Evolutionary conservation across 2,113 vertebrate genomes (phyloP).

Genomic region (Gavialis gangeticus): DNA sequence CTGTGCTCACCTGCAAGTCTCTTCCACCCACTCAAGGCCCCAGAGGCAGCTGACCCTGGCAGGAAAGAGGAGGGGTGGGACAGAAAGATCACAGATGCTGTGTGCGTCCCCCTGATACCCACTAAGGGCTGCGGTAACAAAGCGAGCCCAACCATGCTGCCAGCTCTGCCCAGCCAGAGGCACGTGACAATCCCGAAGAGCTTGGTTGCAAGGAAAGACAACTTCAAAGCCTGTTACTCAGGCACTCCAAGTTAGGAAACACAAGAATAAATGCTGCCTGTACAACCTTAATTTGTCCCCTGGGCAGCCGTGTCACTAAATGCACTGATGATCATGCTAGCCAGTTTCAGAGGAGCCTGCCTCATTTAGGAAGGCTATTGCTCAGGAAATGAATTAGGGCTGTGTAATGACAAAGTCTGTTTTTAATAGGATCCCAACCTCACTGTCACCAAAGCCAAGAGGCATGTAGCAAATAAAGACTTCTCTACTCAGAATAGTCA

Average conservation of each 20-base stretch:
- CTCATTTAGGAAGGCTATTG: neutral
- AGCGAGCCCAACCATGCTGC: neutral
- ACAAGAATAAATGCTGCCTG: neutral
- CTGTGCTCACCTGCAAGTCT: neutral
- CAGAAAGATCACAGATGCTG: neutral
- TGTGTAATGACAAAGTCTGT: neutral
- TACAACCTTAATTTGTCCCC: accelerated
- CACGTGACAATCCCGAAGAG: neutral
- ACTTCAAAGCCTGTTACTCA: neutral
- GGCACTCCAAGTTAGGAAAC: accelerated
- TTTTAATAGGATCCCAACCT: too few relatives aligned
- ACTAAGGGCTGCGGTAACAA: accelerated
- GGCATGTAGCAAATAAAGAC: accelerated
- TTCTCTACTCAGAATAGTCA: neutral
- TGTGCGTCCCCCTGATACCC: neutral
- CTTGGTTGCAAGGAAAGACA: neutral
- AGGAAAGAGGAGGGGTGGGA: neutral
- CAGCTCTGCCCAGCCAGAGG: accelerated
- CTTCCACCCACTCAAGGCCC: neutral
- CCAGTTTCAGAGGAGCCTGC: neutral
- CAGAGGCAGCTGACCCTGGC: neutral
- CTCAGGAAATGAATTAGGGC: neutral
- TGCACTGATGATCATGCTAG: accelerated
- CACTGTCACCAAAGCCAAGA: neutral
- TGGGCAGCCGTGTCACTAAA: accelerated